These are phyloP conservation scores for Isaurus tuberculatus DNA, from an alignment of 92 coral and sea anemone species.

Conservation along the genomic window DNA sequence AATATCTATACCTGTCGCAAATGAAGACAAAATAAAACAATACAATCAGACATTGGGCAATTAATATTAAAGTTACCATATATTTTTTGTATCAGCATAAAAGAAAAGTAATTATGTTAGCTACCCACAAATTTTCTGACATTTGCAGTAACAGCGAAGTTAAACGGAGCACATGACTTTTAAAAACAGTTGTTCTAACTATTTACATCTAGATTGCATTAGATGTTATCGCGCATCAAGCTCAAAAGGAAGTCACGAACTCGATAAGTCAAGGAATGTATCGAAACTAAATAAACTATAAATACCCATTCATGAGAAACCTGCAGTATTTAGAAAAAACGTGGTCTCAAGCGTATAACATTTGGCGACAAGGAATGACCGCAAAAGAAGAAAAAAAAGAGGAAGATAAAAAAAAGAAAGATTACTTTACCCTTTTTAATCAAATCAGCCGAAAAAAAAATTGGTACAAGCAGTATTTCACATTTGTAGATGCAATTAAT, in stretches of 20 bases:
- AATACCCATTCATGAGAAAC: constrained; percentile 27
- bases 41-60: too few relatives aligned
- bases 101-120: neutral
- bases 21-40: constrained; percentile 1
- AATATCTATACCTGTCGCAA: constrained; percentile 6
- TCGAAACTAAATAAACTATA: neutral
- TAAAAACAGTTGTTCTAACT: neutral
- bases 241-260: constrained; percentile 6
- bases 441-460: neutral
- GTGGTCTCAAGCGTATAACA: constrained; percentile 1
- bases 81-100: neutral
- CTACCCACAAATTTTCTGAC: neutral
- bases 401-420: neutral
- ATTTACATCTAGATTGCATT: neutral
- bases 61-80: neutral
- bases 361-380: neutral
- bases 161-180: constrained; percentile 28
- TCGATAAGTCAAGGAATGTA: neutral
- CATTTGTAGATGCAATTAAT: neutral
- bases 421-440: neutral
- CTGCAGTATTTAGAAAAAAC: constrained; percentile 1
- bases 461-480: neutral
- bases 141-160: neutral
- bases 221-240: neutral
- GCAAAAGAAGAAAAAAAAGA: too few relatives aligned